Base-by-base conservation (phyloP, 1,140 invertebrate species). In the Littorina saxatilis region DNA sequence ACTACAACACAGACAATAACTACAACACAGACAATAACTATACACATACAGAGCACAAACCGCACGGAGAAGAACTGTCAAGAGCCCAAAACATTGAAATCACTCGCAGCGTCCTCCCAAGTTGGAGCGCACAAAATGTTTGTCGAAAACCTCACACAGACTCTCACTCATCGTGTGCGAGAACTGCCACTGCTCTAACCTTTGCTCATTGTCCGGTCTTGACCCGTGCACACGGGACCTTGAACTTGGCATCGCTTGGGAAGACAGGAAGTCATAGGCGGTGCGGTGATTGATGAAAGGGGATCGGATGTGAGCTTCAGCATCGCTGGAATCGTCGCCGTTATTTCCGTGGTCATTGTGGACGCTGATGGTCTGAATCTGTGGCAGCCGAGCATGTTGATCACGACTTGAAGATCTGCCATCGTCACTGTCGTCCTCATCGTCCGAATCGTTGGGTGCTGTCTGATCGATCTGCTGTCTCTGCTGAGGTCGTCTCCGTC, bases 111-210 rank as follows among this genome's bases (percentile, higher is more conserved):
- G 37, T 17, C 66, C 70, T 5, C 79, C 79, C 15, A 72, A 0
- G 0, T 3, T 2, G 2, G 61, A 78, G 3, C 55, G 81, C 37
- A 77, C 73, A 37, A 78, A 82, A n/a, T 82, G 72, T 55, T 82
- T 82, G 66, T 72, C 63, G 27, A 82, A 82, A 20, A 82, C 72
- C 2, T 55, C 81, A 27, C 81, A 82, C 74, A 82, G 27, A n/a
- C 58, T 39, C n/a, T 77, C 74, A 55, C 58, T 63, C 55, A 82
- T 70, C 37, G 15, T 9, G 40, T 74, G 50, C 40, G 40, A 39
- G 11, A 78, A 52, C 47, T 68, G 66, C 47, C 79, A 40, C 47
- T 74, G 63, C 50, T 81, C 79, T 15, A 20, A 23, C 40, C 37
- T 39, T 15, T 55, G 50, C 37, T 81, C 79, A 27, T 73, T 74